Base-by-base conservation (phyloP, 2,888 invertebrate species). In the Melanostoma scalare region DNA sequence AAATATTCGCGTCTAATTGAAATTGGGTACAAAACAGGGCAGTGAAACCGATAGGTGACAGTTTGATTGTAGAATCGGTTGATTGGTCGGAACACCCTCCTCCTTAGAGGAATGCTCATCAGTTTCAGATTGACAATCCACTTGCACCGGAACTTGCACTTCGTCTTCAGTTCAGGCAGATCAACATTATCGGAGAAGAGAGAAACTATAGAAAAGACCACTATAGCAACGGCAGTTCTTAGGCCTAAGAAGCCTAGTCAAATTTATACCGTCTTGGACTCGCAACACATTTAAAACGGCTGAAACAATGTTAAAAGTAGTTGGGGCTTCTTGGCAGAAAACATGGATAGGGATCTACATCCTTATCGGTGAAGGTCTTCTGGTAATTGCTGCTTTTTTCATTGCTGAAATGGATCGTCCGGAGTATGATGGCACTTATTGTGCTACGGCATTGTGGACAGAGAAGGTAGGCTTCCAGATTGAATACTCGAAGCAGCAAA, bases 401-500 rank as follows among this genome's bases (percentile, higher is more conserved):
- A 92, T 95, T 80, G 94, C 94, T 88, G 94, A 94, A 89, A 94
- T 94, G 87, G 94, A 94, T 89, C 93, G 94, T 89, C 93, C 93
- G 80, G 93, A 94, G 89, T 94, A 94, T 89, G 95, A 95, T 92
- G 95, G 95, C 67, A 95, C 95, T 46, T 91, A 91, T 74, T 91
- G 91, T 88, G 95, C 95, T 76, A 95, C 95, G 38, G 95, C 95
- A 56, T 94, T 93, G 89, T 95, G 94, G 93, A 93, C 93, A 53
- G 92, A 93, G 87, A 93, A 94, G 89, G 93, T 93, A 68, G 95
- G 95, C 86, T 95, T 95, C 89, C 93, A 93, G 68, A 94, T 95
- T 80, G 94, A 95, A 89, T 95, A 94, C 90, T 95, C 95, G 95
- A 95, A 95, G 76, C 95, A 95, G 90, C 95, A 95, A 88, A 95